Evolutionary conservation across 1,140 invertebrate genomes (phyloP).

Genomic region (Drosophila bocqueti): DNA sequence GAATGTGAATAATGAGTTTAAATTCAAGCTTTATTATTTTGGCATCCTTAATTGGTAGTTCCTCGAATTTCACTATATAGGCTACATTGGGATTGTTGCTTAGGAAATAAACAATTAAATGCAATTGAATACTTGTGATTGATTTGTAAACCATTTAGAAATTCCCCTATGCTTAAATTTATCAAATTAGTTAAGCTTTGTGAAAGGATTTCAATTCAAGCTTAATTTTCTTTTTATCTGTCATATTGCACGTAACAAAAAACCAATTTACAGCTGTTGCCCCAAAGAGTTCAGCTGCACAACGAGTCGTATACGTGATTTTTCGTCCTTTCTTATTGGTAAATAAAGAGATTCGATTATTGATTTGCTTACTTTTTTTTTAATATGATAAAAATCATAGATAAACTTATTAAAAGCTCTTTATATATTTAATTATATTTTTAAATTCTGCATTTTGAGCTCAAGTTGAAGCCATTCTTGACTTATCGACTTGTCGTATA

Average conservation of each 20-base stretch:
- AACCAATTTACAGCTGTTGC: background rate
- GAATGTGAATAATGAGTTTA: background rate
- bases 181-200: background rate
- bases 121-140: background rate
- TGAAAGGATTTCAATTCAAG: background rate
- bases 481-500: no score
- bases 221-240: background rate
- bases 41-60: background rate
- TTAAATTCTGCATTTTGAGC: background rate
- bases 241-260: background rate
- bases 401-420: background rate
- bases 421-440: background rate
- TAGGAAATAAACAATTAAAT: background rate
- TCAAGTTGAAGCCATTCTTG: background rate
- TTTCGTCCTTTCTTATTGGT: background rate
- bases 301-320: constrained; percentile 16
- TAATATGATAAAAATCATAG: background rate
- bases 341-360: background rate
- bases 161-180: background rate
- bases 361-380: background rate
- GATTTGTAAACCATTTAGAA: background rate
- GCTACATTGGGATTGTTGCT: background rate
- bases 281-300: background rate
- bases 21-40: background rate
- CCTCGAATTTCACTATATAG: background rate